Percentiles rank a stretch among this genome's conserved stretches.
Conservation (phyloP, 1,140 invertebrate species). For the Drosophila carrolli region DNA sequence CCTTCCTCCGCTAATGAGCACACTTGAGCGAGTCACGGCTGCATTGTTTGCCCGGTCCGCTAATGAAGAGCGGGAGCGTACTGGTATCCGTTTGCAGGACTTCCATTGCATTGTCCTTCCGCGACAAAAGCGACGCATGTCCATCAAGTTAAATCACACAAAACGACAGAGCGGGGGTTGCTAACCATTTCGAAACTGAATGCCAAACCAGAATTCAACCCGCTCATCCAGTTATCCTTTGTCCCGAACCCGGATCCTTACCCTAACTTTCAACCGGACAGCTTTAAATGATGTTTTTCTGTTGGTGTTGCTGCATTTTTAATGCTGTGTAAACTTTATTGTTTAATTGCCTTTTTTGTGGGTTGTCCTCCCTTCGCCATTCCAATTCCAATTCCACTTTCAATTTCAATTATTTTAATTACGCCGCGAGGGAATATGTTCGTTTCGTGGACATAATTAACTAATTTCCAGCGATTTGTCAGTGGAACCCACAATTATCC, state of each 20-base stretch:
- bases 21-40: conserved; percentile 74
- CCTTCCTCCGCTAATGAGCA: conserved; percentile 68
- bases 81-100: conserved; percentile 66
- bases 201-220: conserved; percentile 40
- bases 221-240: conserved; percentile 42
- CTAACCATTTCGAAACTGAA: neutral
- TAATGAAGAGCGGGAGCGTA: conserved; percentile 63
- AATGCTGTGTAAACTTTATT: conserved; percentile 78
- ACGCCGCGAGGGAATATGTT: conserved; percentile 40
- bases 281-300: conserved; percentile 49
- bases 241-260: neutral
- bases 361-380: conserved; percentile 26
- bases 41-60: conserved; percentile 62
- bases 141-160: conserved; percentile 69
- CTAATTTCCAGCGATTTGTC: conserved; percentile 79
- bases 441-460: conserved; percentile 66
- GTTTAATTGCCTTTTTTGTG: conserved; percentile 75
- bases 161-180: conserved; percentile 45
- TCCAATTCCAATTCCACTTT: conserved; percentile 31
- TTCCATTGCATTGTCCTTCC: conserved; percentile 67
- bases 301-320: conserved; percentile 50
- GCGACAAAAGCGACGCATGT: conserved; percentile 66
- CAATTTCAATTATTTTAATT: conserved; percentile 82
- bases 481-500: conserved; percentile 64
- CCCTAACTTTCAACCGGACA: conserved; percentile 18